These are phyloP conservation scores for Hedychridium roseum DNA, from an alignment of 2,888 invertebrate genomes.

Conservation along the genomic window DNA sequence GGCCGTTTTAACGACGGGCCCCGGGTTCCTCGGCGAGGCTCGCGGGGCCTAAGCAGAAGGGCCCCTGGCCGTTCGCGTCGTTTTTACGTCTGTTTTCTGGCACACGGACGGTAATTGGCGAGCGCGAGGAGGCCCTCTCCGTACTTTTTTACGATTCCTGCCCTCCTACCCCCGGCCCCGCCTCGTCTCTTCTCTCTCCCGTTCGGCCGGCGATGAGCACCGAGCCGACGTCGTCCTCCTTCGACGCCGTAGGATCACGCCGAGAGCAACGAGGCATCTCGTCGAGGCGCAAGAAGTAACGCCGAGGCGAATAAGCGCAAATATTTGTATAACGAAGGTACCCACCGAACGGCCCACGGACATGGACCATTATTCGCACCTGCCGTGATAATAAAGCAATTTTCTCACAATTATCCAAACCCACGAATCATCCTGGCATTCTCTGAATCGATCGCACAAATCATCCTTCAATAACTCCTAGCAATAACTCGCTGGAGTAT, in stretches of 20 bases:
- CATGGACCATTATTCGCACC: conserved; percentile 46
- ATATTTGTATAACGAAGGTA: conserved; percentile 49
- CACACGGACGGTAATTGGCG: conserved; percentile 36
- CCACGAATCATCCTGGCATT: too few species aligned
- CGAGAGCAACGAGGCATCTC: conserved; percentile 5
- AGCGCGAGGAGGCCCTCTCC: conserved; percentile 17
- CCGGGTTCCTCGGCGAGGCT: background rate
- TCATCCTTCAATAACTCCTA: too few species aligned
- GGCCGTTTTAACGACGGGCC: conserved; percentile 21
- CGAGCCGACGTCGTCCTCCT: conserved; percentile 1
- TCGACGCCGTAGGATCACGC: background rate
- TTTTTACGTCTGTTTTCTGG: conserved; percentile 38
- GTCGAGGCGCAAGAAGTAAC: conserved; percentile 3
- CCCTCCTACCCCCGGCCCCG: conserved; percentile 9
- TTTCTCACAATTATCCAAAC: conserved; percentile 51
- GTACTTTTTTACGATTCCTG: conserved; percentile 34
- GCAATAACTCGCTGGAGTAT: too few species aligned
- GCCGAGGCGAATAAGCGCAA: conserved; percentile 21
- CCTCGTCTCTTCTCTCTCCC: background rate
- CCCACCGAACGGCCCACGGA: conserved; percentile 10
- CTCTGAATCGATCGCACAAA: too few species aligned
- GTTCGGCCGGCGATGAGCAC: conserved; percentile 2
- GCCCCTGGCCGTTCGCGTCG: conserved; percentile 16
- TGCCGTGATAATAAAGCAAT: conserved; percentile 54
- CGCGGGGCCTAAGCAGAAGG: conserved; percentile 1